Base-by-base conservation (phyloP, 35 echinoderm and acorn worm species). In the Diadema setosum region DNA sequence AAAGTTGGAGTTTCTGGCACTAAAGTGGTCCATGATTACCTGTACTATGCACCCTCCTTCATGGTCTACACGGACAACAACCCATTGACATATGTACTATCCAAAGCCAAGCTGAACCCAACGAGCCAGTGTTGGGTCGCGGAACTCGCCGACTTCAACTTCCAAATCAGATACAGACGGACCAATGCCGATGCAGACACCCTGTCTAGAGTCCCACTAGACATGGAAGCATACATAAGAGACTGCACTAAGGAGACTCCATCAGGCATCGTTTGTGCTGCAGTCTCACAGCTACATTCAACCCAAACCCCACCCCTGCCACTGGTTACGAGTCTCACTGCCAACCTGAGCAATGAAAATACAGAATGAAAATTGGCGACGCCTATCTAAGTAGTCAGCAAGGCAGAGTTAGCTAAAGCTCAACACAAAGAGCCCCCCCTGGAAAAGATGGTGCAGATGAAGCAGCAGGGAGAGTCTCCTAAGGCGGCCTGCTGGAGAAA, bases 111-210 rank as follows among this genome's bases (percentile, higher is more conserved):
- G 5, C 83, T 95, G 20, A 87, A 95, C 86, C 75, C 93, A 3
- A 87, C 84, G 33, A 88, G 93, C 0, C 93, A 95, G n/a, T 35
- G 93, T 39, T 95, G 93, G 88, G 75, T 95, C 14, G 39, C 56
- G n/a, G n/a, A n/a, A n/a, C n/a, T n/a, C n/a, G n/a, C n/a, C n/a
- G n/a, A n/a, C n/a, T n/a, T n/a, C n/a, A 45, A 89, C 20, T 94
- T 94, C 49, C 35, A 14, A n/a, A 89, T 84, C 76, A 89, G 65
- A 36, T 89, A 84, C 33, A 5, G 35, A 43, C 16, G 16, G 17
- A 5, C n/a, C 14, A 88, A 88, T 26, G 1, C 0, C 17, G 86
- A 83, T 44, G 86, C 86, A 5, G 80, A 58, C 45, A 59, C 87
- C 2, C 32, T 89, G 0, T 89, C 76, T 2, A 84, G 87, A 42